Conservation (phyloP, 2,888 invertebrate species). For the Tachina lurida region DNA sequence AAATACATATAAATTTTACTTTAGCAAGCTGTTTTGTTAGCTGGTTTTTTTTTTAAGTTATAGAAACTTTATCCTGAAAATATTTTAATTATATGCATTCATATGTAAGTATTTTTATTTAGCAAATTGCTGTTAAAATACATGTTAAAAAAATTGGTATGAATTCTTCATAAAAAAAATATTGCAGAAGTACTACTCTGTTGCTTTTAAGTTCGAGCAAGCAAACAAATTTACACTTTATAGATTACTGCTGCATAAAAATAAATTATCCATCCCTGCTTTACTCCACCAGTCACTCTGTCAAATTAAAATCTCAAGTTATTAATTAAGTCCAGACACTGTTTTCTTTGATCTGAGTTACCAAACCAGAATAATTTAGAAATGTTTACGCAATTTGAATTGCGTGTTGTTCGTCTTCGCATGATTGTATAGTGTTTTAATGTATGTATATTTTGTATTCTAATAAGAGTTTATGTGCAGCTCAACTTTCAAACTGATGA, state of each 20-base stretch:
- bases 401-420: background rate
- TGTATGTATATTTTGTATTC: background rate
- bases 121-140: no score
- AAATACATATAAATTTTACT: no score
- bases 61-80: no score
- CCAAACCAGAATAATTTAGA: background rate
- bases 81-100: no score
- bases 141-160: no score
- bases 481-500: slow-evolving; percentile 16
- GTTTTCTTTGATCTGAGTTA: background rate
- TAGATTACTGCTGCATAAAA: no score
- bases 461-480: background rate
- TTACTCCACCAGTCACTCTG: background rate
- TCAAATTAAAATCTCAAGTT: background rate
- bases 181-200: background rate
- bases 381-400: background rate
- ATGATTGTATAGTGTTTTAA: background rate
- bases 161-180: background rate
- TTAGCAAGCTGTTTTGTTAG: no score
- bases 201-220: no score
- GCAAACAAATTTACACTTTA: no score
- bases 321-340: background rate
- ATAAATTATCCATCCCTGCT: no score
- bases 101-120: no score
- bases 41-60: no score